Evolutionary conservation across 1,140 invertebrate species (phyloP), one percentile per base, ranked within the genome.

Genomic region (Rhopalosiphum padi): DNA sequence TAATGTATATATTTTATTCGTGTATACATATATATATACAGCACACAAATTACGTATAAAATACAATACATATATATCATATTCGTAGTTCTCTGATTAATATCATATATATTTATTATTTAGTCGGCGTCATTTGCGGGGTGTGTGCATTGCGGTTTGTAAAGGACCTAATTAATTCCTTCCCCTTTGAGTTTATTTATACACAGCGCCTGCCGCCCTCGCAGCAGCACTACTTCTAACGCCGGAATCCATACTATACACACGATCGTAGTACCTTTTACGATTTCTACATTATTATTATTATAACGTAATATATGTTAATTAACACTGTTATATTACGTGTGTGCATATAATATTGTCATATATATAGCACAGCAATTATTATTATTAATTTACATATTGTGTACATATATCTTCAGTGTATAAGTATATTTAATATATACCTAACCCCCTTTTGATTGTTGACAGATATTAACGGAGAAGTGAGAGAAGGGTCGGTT

Each of bases 391-490:
- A 85, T 85, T 85, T 85, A 85, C 83, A 41, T 41, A 41, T 85
- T 41, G 9, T 87, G 30, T 87, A 41, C 53, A 77, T 77, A 77
- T n/a, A 68, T 77, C 60, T 77, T 77, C 60, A 77, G 30, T 68
- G 23, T 68, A 68, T 68, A 60, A 60, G 55, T 60, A 60, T 68
- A 68, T 77, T 18, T 77, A 18, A 77, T 77, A 77, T 77, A 77
- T 77, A 77, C 60, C 60, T 77, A 85, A 85, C 83, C 83, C 83
- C 83, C 83, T 88, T 41, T 88, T 88, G 46, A 88, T 46, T 88
- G 43, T 85, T 85, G 37, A 85, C 86, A 88, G 86, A 88, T 88
- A 88, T 88, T 88, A 88, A 88, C 86, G 46, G 18, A 88, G 22
- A 48, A 48, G 43, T 88, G 46, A 46, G 43, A n/a, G 86, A n/a